Base-by-base conservation (phyloP, 2,797 vertebrate species). In the Otus scops region DNA sequence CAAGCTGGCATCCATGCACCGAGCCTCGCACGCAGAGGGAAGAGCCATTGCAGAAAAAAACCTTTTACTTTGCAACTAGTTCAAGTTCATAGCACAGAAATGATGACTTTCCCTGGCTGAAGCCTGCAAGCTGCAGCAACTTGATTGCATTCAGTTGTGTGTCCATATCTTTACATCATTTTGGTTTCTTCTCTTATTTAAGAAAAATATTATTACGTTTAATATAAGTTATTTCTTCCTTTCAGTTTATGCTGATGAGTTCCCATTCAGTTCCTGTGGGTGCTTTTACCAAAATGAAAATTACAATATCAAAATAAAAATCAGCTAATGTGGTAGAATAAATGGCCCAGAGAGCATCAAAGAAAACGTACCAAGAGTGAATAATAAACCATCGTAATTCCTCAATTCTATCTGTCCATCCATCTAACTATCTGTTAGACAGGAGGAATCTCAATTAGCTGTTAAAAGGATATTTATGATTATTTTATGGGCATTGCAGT, bases 251-350 rank as follows among this genome's bases (percentile, higher is more conserved):
- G 93, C 91, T 86, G 85, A 88, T 86, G 85, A 94, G 76, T 7
- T 89, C 85, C 82, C 60, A 63, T 69, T 84, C 78, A 38, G 74
- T 23, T 91, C 91, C 85, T 87, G 60, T 30, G 82, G 85, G 85
- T 39, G 64, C 78, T 92, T 89, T 89, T 47, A 60, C 85, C 85
- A 68, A 84, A 77, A 89, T 85, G 85, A 85, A 84, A 92, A 87
- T 89, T 84, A 77, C 74, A 51, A 92, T 87, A 93, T 84, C 88
- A 89, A 89, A 94, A 87, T 84, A 89, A 94, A 79, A 91, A 84
- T 61, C 82, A 53, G 82, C 34, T 47, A 38, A 77, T 84, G 88
- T n/a, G 69, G 51, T 57, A 47, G 61, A 60, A 74, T 70, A 73
- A 91, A 89, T 45, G 91, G 91, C 56, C 65, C 78, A 26, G 74